Percentiles rank a stretch among this genome's conserved stretches.
phyloP scores from a whole-genome alignment of 2,113 vertebrate genomes.

The Oplegnathus fasciatus region DNA sequence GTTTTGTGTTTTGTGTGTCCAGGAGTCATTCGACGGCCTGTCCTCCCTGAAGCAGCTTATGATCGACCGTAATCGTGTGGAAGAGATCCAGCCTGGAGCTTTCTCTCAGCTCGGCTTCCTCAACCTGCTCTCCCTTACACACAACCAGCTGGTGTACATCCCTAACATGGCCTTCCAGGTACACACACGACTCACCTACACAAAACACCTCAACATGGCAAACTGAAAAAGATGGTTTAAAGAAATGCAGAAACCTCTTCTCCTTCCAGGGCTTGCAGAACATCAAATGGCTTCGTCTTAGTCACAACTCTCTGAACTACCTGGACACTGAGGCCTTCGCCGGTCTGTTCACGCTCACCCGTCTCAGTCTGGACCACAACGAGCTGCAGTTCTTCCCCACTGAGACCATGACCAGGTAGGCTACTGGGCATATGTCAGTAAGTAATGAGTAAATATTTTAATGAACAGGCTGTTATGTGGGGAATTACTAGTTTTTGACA shows the following conservation, averaged over 20 bases:
- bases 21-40: conserved; percentile 93
- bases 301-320: conserved; percentile 92
- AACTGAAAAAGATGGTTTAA: not conserved
- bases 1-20: conserved; percentile 6
- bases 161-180: conserved; percentile 93
- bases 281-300: conserved; percentile 90
- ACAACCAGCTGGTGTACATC: conserved; percentile 92
- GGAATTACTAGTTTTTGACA: not conserved
- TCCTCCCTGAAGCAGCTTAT: conserved; percentile 90
- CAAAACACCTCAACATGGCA: not conserved
- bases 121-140: conserved; percentile 89
- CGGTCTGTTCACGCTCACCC: conserved; percentile 88
- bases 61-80: conserved; percentile 88
- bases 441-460: too few species aligned
- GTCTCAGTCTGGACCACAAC: conserved; percentile 94
- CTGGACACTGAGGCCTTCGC: conserved; percentile 91
- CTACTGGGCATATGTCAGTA: not conserved
- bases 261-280: conserved; percentile 90
- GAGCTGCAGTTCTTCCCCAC: conserved; percentile 93
- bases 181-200: not conserved
- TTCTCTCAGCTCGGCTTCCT: conserved; percentile 92
- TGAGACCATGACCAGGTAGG: conserved; percentile 88
- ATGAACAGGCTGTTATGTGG: not conserved
- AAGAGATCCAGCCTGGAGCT: conserved; percentile 93
- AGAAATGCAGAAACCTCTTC: not conserved